Conservation (phyloP, 2,797 vertebrate species). For the Champsocephalus gunnari region DNA sequence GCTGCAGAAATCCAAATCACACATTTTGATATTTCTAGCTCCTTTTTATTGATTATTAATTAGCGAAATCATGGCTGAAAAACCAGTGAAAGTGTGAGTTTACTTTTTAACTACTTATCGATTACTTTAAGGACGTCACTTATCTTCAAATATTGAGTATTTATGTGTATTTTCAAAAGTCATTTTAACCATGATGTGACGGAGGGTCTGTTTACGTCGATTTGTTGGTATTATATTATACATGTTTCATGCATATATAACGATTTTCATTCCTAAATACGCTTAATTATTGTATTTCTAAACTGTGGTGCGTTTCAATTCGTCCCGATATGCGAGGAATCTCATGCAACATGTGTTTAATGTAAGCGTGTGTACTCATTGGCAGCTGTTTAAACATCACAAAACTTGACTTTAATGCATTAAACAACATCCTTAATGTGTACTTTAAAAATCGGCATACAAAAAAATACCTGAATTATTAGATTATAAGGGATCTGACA, state of each 20-base stretch:
- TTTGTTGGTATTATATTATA: not conserved
- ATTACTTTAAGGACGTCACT: rapidly evolving
- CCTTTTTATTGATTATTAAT: not conserved
- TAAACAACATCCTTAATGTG: rapidly evolving
- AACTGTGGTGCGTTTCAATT: not conserved
- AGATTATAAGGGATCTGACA: not conserved
- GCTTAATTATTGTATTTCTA: rapidly evolving
- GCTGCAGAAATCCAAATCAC: conserved; percentile 42
- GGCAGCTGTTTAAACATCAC: rapidly evolving
- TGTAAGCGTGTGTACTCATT: not conserved
- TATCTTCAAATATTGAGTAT: not conserved
- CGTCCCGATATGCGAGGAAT: not conserved
- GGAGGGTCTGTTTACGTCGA: too few species aligned
- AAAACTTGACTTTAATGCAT: rapidly evolving
- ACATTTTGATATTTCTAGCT: not conserved
- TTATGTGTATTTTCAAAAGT: not conserved
- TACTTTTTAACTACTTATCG: rapidly evolving
- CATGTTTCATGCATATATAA: not conserved
- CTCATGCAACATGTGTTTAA: not conserved
- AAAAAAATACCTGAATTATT: not conserved
- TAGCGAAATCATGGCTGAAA: conserved; percentile 59
- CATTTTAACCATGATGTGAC: not conserved
- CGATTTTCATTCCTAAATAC: rapidly evolving
- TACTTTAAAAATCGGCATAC: not conserved
- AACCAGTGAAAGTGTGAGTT: conserved; percentile 78